A percentile compares a stretch with the other conserved stretches of the same genome.
Evolutionary conservation across 2,888 invertebrate genomes (phyloP).

Genomic region (Nemapogon koenigi): DNA sequence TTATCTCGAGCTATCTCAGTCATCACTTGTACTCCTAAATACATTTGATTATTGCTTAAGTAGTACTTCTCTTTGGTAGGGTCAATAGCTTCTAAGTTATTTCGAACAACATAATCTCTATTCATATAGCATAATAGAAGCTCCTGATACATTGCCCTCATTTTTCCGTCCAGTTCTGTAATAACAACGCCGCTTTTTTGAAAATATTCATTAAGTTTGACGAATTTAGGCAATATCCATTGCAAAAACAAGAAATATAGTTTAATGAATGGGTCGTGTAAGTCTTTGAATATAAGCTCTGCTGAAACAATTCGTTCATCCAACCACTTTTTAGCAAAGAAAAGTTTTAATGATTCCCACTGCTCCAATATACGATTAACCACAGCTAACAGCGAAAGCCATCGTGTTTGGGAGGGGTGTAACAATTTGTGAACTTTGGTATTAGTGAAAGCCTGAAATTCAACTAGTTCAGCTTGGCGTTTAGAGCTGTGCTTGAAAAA

Average conservation of each 20-base stretch:
- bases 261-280: constrained; percentile 9
- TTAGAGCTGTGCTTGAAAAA: constrained; percentile 15
- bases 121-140: no score
- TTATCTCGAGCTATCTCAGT: no score
- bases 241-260: constrained; percentile 10
- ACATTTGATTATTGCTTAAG: no score
- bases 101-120: no score
- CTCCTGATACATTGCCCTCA: no score
- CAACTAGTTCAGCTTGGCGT: not conserved
- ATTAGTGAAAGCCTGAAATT: not conserved
- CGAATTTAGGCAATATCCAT: constrained; percentile 5
- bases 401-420: no score
- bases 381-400: no score
- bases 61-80: no score
- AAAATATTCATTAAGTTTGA: constrained; percentile 10
- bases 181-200: constrained; percentile 9
- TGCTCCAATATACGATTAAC: no score
- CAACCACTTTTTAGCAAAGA: not conserved
- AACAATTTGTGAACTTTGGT: constrained; percentile 3
- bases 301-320: constrained; percentile 6
- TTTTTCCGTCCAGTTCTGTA: no score
- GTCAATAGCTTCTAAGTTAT: no score
- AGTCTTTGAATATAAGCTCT: constrained; percentile 8
- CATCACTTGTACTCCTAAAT: no score
- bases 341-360: constrained; percentile 7